phyloP scores from a whole-genome alignment of 2,797 vertebrate species.

The Phrynocephalus vlangalii region DNA sequence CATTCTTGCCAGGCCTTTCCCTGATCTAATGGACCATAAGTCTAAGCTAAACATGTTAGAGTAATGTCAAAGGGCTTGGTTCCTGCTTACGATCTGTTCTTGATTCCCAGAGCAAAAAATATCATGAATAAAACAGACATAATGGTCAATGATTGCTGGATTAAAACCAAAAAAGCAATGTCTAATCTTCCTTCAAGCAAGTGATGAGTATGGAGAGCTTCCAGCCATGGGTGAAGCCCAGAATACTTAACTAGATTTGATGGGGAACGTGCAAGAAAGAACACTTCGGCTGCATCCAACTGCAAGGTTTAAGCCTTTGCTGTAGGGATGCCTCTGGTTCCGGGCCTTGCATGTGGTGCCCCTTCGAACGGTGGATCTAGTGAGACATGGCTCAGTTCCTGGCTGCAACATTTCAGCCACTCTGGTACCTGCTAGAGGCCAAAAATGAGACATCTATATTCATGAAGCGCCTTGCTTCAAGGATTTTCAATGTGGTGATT shows the following conservation, averaged over 20 bases:
- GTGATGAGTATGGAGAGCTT: slow-evolving; percentile 4
- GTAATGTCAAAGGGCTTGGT: slow-evolving; percentile 7
- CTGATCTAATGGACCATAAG: slow-evolving; percentile 10
- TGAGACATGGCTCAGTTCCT: neutral
- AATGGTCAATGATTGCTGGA: slow-evolving; percentile 18
- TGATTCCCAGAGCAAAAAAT: slow-evolving; percentile 1
- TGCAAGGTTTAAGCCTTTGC: neutral
- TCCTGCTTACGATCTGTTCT: slow-evolving; percentile 4
- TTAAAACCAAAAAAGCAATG: slow-evolving; percentile 10
- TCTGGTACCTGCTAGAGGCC: slow-evolving; percentile 14
- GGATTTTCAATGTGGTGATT: slow-evolving; percentile 12
- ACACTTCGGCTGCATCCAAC: neutral
- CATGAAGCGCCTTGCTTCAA: neutral
- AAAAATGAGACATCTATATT: neutral
- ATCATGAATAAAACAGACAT: slow-evolving; percentile 13
- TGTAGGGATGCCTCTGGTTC: neutral
- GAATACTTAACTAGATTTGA: neutral
- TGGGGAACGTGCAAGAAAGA: neutral
- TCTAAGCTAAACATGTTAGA: neutral
- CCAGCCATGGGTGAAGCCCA: neutral
- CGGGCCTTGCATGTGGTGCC: neutral
- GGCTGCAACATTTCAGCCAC: neutral
- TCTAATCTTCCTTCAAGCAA: slow-evolving; percentile 4
- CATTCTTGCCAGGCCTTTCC: neutral
- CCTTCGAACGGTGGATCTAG: neutral